Evolutionary conservation across 2,888 invertebrate genomes (phyloP).

Genomic region (Antitype chi): DNA sequence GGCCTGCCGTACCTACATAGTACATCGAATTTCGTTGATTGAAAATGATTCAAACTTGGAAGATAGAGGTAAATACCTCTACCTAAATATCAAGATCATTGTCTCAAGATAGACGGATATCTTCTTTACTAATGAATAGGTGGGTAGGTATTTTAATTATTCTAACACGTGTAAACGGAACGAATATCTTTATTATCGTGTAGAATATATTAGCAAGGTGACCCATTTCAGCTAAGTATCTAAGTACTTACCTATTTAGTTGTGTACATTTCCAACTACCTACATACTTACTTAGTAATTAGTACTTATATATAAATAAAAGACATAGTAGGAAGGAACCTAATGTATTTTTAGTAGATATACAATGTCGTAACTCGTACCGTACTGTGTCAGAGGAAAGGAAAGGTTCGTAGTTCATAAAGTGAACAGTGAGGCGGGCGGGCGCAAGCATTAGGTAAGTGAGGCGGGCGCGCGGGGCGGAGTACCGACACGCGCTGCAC

Average conservation of each 20-base stretch:
- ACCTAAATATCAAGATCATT: background rate
- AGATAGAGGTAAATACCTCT: background rate
- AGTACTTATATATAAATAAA: background rate
- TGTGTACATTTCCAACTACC: conserved; percentile 5
- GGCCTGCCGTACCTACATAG: background rate
- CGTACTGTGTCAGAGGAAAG: conserved; percentile 39
- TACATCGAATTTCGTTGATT: background rate
- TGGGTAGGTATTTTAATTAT: conserved; percentile 1
- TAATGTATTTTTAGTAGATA: conserved; percentile 25
- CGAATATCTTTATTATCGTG: conserved; percentile 14
- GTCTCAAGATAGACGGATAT: background rate
- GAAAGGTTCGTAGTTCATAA: conserved; percentile 63
- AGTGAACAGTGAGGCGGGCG: conserved; percentile 61
- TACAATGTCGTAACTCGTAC: conserved; percentile 21
- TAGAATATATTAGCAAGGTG: conserved; percentile 22
- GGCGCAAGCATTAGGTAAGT: conserved; percentile 49
- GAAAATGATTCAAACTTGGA: background rate
- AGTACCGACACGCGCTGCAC: conserved; percentile 90
- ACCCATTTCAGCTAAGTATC: conserved; percentile 11
- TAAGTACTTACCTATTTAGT: background rate
- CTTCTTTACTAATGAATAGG: conserved; percentile 1
- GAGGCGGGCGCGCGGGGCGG: conserved; percentile 75
- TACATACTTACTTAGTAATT: conserved; percentile 6
- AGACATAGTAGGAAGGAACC: background rate
- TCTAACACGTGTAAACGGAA: conserved; percentile 26